phyloP scores from a whole-genome alignment of 2,797 vertebrate genomes.

The Heliangelus exortis region DNA sequence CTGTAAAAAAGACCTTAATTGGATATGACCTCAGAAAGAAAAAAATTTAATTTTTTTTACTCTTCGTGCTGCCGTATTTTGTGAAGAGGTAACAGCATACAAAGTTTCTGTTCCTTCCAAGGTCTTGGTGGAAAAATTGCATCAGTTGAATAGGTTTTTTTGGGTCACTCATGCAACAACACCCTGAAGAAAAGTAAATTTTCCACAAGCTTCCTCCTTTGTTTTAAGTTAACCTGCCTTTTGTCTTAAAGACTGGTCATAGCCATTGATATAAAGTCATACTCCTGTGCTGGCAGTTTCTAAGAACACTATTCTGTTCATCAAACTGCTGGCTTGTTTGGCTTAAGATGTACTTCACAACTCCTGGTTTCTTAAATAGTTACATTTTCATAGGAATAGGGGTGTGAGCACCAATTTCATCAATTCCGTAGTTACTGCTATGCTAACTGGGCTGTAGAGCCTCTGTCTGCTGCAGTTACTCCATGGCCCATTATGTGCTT shows the following conservation, averaged over 20 bases:
- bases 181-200: background rate
- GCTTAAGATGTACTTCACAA: background rate
- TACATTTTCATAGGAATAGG: background rate
- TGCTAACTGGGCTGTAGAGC: background rate
- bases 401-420: background rate
- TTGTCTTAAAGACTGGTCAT: background rate
- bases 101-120: background rate
- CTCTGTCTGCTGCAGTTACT: background rate
- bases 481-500: background rate
- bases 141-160: background rate
- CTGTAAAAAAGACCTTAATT: background rate
- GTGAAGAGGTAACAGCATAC: background rate
- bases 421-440: background rate
- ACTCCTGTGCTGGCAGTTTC: background rate
- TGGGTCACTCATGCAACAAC: background rate
- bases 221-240: background rate
- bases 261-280: background rate
- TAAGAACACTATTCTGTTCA: background rate
- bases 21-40: background rate
- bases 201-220: background rate
- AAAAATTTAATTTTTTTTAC: background rate
- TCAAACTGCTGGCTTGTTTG: background rate
- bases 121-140: background rate
- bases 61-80: background rate
- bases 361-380: background rate